Evolutionary conservation across 2,113 vertebrate genomes (phyloP).

Genomic region (Uropsilus gracilis): DNA sequence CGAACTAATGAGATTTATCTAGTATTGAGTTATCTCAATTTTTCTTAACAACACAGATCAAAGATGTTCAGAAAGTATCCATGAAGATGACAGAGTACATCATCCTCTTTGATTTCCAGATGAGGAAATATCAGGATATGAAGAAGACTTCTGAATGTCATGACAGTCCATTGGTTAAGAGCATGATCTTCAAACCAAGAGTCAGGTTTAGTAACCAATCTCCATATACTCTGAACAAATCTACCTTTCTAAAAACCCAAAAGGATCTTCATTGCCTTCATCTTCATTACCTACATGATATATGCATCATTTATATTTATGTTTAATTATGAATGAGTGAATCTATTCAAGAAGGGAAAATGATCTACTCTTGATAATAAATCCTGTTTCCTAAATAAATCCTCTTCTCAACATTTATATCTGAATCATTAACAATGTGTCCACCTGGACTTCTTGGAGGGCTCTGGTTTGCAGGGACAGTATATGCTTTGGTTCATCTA

Average conservation of each 20-base stretch:
- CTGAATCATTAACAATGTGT: constrained; percentile 58
- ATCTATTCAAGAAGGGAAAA: constrained; percentile 14
- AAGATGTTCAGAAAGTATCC: neutral
- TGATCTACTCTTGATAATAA: neutral
- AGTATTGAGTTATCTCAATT: neutral
- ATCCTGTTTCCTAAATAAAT: neutral
- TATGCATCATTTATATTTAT: neutral
- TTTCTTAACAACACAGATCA: neutral
- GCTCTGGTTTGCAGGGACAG: constrained; percentile 65
- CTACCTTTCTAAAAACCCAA: neutral
- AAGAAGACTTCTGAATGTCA: neutral
- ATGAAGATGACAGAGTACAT: neutral
- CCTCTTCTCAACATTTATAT: neutral
- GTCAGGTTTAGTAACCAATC: no score
- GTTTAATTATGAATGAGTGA: constrained; percentile 6
- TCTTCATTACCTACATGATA: neutral
- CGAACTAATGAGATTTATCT: constrained; percentile 15
- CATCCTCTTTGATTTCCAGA: neutral
- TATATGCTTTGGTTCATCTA: constrained; percentile 77
- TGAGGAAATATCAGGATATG: neutral
- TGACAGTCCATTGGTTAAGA: neutral
- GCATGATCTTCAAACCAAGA: neutral
- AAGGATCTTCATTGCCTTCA: neutral
- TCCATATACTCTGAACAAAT: neutral
- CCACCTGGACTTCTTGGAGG: constrained; percentile 77